Conservation (phyloP, 2,113 vertebrate genomes). For the Patagioenas fasciata region DNA sequence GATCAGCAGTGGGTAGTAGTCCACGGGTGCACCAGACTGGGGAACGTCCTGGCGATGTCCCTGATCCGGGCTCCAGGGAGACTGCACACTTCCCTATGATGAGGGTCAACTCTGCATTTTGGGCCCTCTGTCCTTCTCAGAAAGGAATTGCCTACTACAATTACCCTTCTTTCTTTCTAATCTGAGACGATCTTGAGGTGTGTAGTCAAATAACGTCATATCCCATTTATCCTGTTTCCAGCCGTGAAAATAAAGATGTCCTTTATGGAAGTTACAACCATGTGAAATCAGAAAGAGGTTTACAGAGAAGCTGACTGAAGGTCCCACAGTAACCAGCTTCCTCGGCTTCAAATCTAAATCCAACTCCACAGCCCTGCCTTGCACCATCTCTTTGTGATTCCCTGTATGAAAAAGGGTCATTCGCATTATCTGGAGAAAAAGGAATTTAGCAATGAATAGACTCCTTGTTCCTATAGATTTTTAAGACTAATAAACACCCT, state of each 20-base stretch:
- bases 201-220: background rate
- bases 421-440: background rate
- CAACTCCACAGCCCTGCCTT: background rate
- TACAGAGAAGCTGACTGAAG: background rate
- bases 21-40: too few species aligned
- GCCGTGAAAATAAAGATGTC: background rate
- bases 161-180: too few species aligned
- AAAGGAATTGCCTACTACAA: too few species aligned
- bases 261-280: background rate
- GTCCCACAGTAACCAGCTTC: background rate
- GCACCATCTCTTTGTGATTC: background rate
- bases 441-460: background rate
- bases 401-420: background rate
- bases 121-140: too few species aligned
- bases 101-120: too few species aligned
- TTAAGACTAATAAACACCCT: background rate
- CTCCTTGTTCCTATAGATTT: background rate
- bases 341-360: background rate
- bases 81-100: too few species aligned
- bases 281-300: background rate
- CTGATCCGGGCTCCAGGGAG: too few species aligned
- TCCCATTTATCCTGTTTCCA: background rate
- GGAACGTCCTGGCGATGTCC: too few species aligned
- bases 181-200: too few species aligned
- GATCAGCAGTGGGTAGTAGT: too few species aligned